Conservation (phyloP, 92 coral and sea anemone species). For the Anthopleura xanthogrammica region DNA sequence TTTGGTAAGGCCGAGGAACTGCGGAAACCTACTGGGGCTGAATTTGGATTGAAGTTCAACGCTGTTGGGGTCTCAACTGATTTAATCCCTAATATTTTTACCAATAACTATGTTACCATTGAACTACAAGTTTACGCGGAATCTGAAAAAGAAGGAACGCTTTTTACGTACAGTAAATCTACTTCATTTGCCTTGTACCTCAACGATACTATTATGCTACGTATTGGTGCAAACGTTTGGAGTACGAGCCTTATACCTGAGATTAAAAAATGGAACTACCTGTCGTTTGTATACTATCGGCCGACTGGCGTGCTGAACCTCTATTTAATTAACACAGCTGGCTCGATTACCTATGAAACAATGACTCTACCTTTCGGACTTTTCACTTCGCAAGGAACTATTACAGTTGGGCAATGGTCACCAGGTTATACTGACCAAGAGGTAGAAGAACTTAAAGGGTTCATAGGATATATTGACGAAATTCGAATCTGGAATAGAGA, state of each 20-base stretch:
- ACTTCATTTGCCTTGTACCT: conserved; percentile 60
- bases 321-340: conserved; percentile 66
- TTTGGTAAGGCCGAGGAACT: conserved; percentile 57
- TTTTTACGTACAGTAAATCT: conserved; percentile 72
- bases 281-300: conserved; percentile 73
- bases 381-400: conserved; percentile 62
- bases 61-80: conserved; percentile 82
- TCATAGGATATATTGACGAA: conserved; percentile 88
- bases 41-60: conserved; percentile 75
- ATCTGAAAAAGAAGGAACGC: conserved; percentile 68
- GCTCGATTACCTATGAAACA: conserved; percentile 25
- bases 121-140: too few relatives aligned
- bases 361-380: conserved; percentile 51
- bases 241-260: conserved; percentile 68
- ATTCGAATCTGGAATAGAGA: conserved; percentile 90
- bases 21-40: conserved; percentile 67
- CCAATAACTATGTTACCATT: conserved; percentile 37
- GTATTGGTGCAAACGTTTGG: conserved; percentile 59
- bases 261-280: conserved; percentile 77
- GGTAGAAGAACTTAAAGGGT: conserved; percentile 62
- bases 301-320: conserved; percentile 65
- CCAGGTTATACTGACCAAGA: conserved; percentile 66
- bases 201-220: conserved; percentile 61
- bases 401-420: conserved; percentile 91
- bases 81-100: conserved; percentile 69